These are phyloP conservation scores for Tinamus guttatus DNA, from an alignment of 2,113 vertebrate species.

Conservation along the genomic window DNA sequence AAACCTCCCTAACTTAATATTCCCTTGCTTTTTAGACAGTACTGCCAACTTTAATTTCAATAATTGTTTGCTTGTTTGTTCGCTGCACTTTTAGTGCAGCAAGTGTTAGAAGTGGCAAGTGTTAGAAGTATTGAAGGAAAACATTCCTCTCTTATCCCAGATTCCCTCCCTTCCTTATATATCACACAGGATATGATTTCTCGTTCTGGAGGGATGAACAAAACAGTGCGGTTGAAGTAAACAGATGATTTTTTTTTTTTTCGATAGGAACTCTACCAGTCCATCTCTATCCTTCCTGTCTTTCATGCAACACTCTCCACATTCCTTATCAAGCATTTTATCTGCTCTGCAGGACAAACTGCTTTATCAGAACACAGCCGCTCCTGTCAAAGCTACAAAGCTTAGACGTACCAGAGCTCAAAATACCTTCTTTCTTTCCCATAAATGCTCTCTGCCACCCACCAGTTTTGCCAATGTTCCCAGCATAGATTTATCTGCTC, in stretches of 20 bases:
- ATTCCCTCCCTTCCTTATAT: background rate
- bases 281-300: background rate
- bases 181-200: background rate
- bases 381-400: background rate
- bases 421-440: conserved; percentile 3
- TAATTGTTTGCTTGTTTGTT: background rate
- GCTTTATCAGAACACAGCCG: background rate
- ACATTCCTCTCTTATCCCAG: background rate
- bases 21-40: background rate
- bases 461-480: background rate
- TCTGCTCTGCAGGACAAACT: background rate
- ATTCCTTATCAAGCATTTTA: background rate
- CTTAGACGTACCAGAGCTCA: background rate
- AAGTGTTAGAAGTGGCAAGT: background rate
- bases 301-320: background rate
- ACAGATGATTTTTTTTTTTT: background rate
- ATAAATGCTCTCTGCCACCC: background rate
- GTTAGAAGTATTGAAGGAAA: background rate
- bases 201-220: background rate
- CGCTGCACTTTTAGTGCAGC: background rate
- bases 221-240: background rate
- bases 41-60: background rate
- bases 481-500: conserved; percentile 36
- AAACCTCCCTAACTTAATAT: fast-evolving
- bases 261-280: background rate